Percentiles rank a stretch among this genome's conserved stretches.
Conservation (phyloP, 2,113 vertebrate genomes). For the Lasiurus cinereus region DNA sequence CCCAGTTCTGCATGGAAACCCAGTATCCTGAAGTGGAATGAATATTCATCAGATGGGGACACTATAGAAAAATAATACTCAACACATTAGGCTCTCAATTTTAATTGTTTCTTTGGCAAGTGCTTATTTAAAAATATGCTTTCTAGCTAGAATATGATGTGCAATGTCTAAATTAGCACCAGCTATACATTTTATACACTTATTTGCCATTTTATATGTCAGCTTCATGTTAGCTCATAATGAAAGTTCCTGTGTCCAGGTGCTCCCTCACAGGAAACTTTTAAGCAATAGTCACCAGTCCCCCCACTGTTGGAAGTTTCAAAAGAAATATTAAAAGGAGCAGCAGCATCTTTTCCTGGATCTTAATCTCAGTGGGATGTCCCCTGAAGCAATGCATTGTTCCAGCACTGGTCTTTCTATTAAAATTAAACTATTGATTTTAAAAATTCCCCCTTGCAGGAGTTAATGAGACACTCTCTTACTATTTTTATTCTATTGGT, state of each 20-base stretch:
- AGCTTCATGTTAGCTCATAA: neutral
- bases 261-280: neutral
- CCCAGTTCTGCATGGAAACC: neutral
- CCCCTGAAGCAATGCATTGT: constrained; percentile 34
- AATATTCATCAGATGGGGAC: neutral
- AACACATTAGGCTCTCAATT: neutral
- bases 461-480: constrained; percentile 22
- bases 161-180: neutral
- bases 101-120: constrained; percentile 22
- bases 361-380: constrained; percentile 17
- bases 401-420: constrained; percentile 17
- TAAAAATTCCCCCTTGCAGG: neutral
- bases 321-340: constrained; percentile 34
- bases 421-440: constrained; percentile 67
- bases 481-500: neutral
- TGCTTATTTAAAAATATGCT: neutral
- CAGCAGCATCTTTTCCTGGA: neutral
- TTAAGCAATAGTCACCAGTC: neutral
- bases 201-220: neutral
- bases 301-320: neutral
- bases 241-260: neutral
- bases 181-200: neutral
- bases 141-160: neutral
- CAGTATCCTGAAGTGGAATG: neutral
- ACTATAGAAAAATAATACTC: neutral